A percentile compares a stretch with the other conserved stretches of the same genome.
phyloP scores from a whole-genome alignment of 2,797 vertebrate species.

The Balearica regulorum region DNA sequence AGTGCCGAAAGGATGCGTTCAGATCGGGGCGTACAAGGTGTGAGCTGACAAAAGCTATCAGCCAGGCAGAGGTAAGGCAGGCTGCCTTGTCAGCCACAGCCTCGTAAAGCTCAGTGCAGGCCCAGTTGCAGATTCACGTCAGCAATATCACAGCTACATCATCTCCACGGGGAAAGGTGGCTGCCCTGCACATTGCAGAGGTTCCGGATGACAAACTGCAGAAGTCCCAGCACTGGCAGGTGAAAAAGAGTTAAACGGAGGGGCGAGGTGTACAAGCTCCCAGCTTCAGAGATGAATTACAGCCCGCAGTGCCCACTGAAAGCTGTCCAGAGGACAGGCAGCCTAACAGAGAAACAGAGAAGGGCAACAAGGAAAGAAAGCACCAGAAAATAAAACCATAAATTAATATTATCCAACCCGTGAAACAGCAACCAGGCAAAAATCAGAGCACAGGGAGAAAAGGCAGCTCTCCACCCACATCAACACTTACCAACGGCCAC shows the following conservation, averaged over 20 bases:
- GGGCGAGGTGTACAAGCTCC: not conserved
- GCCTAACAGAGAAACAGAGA: not conserved
- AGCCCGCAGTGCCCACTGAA: not conserved
- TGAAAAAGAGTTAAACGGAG: not conserved
- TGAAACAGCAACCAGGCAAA: not conserved
- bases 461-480: not conserved
- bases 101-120: not conserved
- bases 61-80: not conserved
- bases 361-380: not conserved
- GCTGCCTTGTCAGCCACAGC: not conserved
- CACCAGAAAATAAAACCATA: not conserved
- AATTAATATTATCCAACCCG: not conserved
- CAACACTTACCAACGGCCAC: not conserved
- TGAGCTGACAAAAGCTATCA: not conserved
- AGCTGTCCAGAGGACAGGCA: not conserved
- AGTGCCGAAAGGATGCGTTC: rapidly evolving
- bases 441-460: not conserved
- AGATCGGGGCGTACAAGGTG: not conserved
- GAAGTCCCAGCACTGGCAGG: not conserved
- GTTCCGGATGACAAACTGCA: not conserved
- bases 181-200: not conserved
- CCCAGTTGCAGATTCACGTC: rapidly evolving
- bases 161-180: not conserved
- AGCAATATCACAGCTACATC: not conserved
- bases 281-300: not conserved